Conservation (phyloP, 1,140 invertebrate genomes). For the Artemia franciscana region DNA sequence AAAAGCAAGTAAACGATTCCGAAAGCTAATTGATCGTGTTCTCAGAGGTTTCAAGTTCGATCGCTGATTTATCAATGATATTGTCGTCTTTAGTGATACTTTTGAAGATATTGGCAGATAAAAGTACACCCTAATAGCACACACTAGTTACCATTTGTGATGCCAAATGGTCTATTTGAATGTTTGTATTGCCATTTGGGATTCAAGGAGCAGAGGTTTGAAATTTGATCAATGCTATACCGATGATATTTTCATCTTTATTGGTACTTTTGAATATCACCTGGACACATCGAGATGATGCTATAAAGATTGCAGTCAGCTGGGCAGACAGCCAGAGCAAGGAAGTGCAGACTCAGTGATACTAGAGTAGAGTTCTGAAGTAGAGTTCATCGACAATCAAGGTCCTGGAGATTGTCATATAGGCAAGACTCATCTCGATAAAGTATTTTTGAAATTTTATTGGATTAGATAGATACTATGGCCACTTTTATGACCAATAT, state of each 20-base stretch:
- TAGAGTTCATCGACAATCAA: constrained; percentile 20
- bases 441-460: neutral
- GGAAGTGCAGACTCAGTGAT: constrained; percentile 20
- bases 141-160: neutral
- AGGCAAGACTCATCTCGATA: constrained; percentile 13
- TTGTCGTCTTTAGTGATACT: constrained; percentile 6
- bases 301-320: constrained; percentile 5
- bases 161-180: neutral
- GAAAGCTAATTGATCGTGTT: neutral
- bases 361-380: constrained; percentile 16
- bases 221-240: too few relatives aligned
- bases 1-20: neutral
- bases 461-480: neutral
- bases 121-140: too few relatives aligned
- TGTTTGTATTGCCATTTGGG: neutral
- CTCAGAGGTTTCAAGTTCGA: neutral
- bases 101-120: too few relatives aligned
- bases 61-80: constrained; percentile 3
- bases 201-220: too few relatives aligned
- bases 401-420: constrained; percentile 18
- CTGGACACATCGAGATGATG: constrained; percentile 10
- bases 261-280: constrained; percentile 10
- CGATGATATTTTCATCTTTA: constrained; percentile 23
- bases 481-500: neutral
- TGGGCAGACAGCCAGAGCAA: constrained; percentile 13